Evolutionary conservation across 2,888 invertebrate species (phyloP), one percentile per base, ranked within the genome.

Genomic region (Octonoba sinensis): DNA sequence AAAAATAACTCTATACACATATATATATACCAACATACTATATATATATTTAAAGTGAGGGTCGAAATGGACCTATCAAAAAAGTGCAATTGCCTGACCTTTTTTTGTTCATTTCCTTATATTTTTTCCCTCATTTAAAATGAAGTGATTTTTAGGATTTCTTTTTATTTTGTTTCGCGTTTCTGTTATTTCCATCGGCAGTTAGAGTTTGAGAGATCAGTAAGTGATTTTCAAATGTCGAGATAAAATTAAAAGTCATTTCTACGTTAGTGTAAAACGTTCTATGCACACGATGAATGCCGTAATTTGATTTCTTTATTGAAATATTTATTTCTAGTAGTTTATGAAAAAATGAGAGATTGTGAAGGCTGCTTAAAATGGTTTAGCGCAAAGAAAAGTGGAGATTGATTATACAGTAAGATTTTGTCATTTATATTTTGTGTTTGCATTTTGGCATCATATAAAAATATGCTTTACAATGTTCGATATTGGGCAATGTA

Each of bases 31-130:
- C 8, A 36, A 36, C 36, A 36, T 8, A 36, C 36, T 36, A 62
- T 62, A 64, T 81, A 67, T 73, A 81, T 66, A 81, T 81, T 69
- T 81, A 81, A 73, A 73, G 59, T 62, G 56, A 51, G 73, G 78
- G 64, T 27, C 20, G 65, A 60, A 73, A 81, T 81, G 79, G 64
- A 56, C 79, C 79, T 66, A 79, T 73, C 66, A 70, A 77, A 36
- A 60, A 71, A 73, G 54, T 66, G 65, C 67, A 67, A 73, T 73
- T 81, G 73, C 69, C 54, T 69, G 73, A 67, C 73, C 79, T 64
- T 73, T 81, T 79, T 62, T 62, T 73, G 36, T 36, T 36, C 36
- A 36, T 36, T 36, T 36, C 36, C 36, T 36, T 36, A 36, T 36
- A 36, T 8, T 36, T 67, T 75, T 76, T 59, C 47, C 51, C n/a